Evolutionary conservation across 2,797 vertebrate genomes (phyloP), one percentile per base, ranked within the genome.

Genomic region (Monodelphis domestica): DNA sequence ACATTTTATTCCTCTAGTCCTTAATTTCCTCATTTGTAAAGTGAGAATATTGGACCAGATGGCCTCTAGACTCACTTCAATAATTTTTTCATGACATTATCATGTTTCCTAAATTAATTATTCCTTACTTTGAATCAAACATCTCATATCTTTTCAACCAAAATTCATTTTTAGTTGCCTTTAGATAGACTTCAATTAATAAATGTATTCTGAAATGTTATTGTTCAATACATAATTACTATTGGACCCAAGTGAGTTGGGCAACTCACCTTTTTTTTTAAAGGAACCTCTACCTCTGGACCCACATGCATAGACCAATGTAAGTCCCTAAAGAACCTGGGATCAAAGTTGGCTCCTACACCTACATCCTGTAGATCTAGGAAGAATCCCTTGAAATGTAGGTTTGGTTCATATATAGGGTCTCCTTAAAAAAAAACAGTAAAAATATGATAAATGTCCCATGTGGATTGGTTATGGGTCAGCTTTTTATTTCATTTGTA

Each of bases 81-180:
- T 38, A 14, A 38, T 70, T 70, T 70, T 70, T 28, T 70, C 4
- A 17, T 70, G 28, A 21, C 53, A 91, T 63, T 11, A 51, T 28
- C 89, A 12, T 91, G 56, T 70, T 88, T 92, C 30, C 56, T 90
- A 91, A 93, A 21, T 33, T 59, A 89, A 14, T 53, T 87, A n/a
- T 17, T 57, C 63, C 15, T 5, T n/a, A 33, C 7, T 55, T 78
- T 55, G 53, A 17, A 88, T 90, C 89, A 33, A 33, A 56, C 91
- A 55, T 57, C 50, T 89, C 90, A 50, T 54, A 89, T 84, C 3
- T 70, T 53, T 93, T 57, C 33, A 94, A 89, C 91, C 17, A 28
- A 54, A 95, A 70, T 29, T 92, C 88, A 21, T 30, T 89, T 89
- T 57, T 51, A 12, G 56, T 14, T 55, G 70, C 53, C 24, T 12